Evolutionary conservation across 1,140 invertebrate genomes (phyloP), one percentile per base, ranked within the genome.

Genomic region (Gonatopus flavifemur): DNA sequence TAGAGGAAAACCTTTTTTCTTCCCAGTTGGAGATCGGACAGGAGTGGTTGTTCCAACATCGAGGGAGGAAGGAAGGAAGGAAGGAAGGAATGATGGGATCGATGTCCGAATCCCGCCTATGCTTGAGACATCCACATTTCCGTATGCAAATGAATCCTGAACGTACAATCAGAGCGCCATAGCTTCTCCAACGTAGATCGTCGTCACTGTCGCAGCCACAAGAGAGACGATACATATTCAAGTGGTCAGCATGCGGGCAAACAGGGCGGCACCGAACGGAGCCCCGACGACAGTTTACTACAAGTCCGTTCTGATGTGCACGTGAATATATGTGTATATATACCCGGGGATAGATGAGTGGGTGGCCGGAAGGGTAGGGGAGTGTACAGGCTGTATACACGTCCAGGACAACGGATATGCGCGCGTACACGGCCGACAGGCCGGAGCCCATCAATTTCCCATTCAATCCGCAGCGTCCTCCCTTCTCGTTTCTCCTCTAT

Each of bases 381-480:
- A 18, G 44, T 39, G 49, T 55, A 49, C 45, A 56, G 49, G 18
- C 24, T 55, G 53, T 67, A 58, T 60, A 67, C 54, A 55, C 41
- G 42, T 49, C 35, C 47, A 37, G 59, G 51, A 66, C 57, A 61
- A 65, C 55, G 55, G 59, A 64, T 66, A 54, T 52, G 51, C 45
- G 51, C 44, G 59, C 55, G 55, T 64, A 63, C 55, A 64, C 42
- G 46, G 49, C 54, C 58, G 64, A 64, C 64, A 66, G 56, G 52
- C 47, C 52, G 54, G 63, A 56, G 59, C 65, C 64, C 65, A 66
- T 67, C 65, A 67, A 67, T 67, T 66, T 67, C 65, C 63, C 61
- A 67, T 67, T 67, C 64, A 64, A 67, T 67, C 64, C 59, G 50
- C 30, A 51, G 51, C 35, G 48, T 50, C 43, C 44, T 3, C 31